Conservation (phyloP, 2,797 vertebrate species). For the Semaprochilodus insignis region DNA sequence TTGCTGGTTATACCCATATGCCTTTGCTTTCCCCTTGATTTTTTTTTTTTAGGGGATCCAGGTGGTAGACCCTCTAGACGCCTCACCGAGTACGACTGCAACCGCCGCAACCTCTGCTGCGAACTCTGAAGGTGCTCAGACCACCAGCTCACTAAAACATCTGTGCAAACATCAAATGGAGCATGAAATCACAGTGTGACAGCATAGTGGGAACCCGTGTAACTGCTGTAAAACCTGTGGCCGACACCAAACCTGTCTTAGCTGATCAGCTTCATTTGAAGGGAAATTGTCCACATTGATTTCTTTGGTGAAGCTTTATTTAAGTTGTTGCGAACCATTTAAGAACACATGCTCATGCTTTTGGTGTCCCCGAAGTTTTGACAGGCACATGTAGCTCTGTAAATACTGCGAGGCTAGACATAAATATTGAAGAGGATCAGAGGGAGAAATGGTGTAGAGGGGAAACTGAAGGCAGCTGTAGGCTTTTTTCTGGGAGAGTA, state of each 20-base stretch:
- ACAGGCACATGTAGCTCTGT: too few species aligned
- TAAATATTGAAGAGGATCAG: neutral
- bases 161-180: neutral
- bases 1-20: neutral
- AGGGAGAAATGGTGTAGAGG: neutral
- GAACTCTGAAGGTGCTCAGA: neutral
- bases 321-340: too few species aligned
- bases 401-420: neutral
- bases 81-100: neutral
- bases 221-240: too few species aligned
- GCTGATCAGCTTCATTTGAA: too few species aligned
- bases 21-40: neutral
- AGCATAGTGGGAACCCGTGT: too few species aligned
- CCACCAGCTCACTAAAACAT: neutral
- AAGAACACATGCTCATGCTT: too few species aligned
- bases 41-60: neutral
- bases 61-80: neutral
- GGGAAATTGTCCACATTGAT: too few species aligned
- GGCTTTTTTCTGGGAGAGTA: neutral
- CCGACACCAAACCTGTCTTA: too few species aligned
- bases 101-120: neutral
- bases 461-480: neutral
- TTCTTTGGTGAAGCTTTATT: too few species aligned
- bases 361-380: too few species aligned
- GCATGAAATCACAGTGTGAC: neutral